Conservation (phyloP, 2,888 invertebrate species). For the Ferrisia virgata region DNA sequence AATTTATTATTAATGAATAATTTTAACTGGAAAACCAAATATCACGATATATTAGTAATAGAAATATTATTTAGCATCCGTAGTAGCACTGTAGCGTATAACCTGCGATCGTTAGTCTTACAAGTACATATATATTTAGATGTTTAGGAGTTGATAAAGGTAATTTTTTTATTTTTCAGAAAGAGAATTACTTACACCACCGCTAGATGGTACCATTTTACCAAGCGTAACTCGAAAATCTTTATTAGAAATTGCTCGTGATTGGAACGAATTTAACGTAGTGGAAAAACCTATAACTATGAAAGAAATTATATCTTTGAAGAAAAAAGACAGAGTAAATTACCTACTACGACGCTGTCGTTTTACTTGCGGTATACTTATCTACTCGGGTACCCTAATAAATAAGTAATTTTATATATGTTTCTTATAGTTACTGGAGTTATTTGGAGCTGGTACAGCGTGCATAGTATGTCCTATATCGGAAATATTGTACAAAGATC, state of each 20-base stretch:
- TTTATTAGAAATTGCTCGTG: constrained; percentile 71
- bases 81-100: too few species aligned
- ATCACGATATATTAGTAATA: too few species aligned
- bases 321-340: constrained; percentile 75
- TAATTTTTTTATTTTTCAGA: too few species aligned
- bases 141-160: too few species aligned
- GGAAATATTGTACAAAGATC: constrained; percentile 73
- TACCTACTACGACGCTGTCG: constrained; percentile 31
- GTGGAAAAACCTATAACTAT: constrained; percentile 79
- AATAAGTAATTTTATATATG: background rate
- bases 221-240: constrained; percentile 92
- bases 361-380: background rate
- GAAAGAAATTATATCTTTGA: constrained; percentile 70
- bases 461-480: constrained; percentile 90
- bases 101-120: too few species aligned
- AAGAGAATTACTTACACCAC: constrained; percentile 87
- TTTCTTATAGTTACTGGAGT: constrained; percentile 73
- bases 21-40: too few species aligned
- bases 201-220: constrained; percentile 89
- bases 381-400: background rate
- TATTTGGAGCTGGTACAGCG: constrained; percentile 98
- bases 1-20: too few species aligned
- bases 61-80: too few species aligned
- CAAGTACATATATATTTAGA: too few species aligned
- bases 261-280: constrained; percentile 85